Evolutionary conservation across 2,797 vertebrate species (phyloP).

Genomic region (Phalloptychus januarius): DNA sequence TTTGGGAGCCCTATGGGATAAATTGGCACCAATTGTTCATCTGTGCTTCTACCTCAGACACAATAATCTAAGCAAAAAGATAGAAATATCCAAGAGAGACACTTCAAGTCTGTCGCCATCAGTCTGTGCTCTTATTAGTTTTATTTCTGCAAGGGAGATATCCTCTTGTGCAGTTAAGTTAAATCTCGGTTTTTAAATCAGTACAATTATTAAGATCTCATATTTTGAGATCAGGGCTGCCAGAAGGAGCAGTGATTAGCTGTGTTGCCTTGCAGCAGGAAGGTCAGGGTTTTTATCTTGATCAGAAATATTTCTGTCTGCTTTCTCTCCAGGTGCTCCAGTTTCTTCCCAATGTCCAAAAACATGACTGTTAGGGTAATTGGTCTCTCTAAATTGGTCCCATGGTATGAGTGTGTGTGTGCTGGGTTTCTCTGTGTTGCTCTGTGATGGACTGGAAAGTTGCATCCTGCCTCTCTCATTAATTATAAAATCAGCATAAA

Average conservation of each 20-base stretch:
- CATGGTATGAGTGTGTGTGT: background rate
- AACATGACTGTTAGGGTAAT: background rate
- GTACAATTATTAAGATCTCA: background rate
- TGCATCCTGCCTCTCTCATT: background rate
- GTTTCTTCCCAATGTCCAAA: background rate
- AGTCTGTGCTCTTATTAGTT: background rate
- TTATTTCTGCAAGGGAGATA: background rate
- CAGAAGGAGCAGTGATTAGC: background rate
- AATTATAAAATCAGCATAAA: background rate
- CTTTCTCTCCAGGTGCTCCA: background rate
- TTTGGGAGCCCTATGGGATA: conserved; percentile 21
- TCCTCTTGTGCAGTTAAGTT: background rate
- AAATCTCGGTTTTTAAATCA: no score
- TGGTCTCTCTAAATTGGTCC: background rate
- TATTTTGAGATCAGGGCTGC: background rate
- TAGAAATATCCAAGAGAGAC: background rate
- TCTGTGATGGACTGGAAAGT: background rate
- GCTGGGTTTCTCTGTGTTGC: background rate
- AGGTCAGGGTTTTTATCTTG: background rate
- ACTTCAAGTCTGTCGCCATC: conserved; percentile 1
- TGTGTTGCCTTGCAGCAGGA: background rate
- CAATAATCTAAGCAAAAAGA: conserved; percentile 4
- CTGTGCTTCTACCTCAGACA: conserved; percentile 29
- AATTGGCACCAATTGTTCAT: conserved; percentile 41
- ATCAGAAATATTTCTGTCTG: background rate